Conservation (phyloP, 2,797 vertebrate genomes). For the Malurus leucopterus region DNA sequence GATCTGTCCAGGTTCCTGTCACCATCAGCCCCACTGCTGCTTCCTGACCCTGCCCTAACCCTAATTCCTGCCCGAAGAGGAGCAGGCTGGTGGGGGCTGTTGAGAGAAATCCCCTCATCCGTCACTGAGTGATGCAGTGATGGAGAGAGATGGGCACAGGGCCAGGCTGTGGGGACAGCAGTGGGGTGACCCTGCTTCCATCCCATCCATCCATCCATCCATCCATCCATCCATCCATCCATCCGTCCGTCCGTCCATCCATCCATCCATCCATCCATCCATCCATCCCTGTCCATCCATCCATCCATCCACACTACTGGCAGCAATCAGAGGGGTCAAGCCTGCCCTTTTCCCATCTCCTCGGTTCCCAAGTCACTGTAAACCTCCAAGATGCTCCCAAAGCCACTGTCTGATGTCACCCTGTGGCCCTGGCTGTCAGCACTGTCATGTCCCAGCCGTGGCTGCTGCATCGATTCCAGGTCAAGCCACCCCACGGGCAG, state of each 20-base stretch:
- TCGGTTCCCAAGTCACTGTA: rapidly evolving
- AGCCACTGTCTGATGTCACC: background rate
- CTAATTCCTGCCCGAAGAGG: rapidly evolving
- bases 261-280: background rate
- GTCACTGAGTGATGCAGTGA: rapidly evolving
- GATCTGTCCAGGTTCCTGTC: background rate
- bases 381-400: background rate
- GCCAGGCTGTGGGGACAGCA: background rate
- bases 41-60: no score
- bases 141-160: background rate
- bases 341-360: background rate
- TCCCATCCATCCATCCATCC: background rate
- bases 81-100: no score
- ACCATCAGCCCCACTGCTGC: rapidly evolving
- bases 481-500: background rate
- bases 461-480: background rate
- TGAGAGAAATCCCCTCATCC: no score
- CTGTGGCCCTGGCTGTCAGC: background rate
- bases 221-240: background rate
- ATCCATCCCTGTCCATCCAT: background rate
- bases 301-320: rapidly evolving
- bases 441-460: rapidly evolving
- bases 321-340: background rate
- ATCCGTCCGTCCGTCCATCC: background rate
- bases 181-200: background rate